Conservation (phyloP, 53 echinoderm and acorn worm genomes). For the Hippasteria phrygiana region DNA sequence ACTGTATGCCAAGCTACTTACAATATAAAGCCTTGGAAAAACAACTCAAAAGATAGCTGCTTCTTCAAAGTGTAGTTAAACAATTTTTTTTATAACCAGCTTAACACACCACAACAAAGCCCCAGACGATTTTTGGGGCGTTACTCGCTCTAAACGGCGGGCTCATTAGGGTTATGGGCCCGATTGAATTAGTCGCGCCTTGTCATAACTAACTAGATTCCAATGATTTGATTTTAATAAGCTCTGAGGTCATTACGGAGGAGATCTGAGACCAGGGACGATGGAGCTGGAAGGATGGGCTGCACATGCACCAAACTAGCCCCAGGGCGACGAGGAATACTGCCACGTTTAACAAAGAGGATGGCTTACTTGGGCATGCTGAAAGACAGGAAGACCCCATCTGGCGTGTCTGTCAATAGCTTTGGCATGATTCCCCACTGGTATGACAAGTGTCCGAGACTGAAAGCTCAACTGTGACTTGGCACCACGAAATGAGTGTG, state of each 20-base stretch:
- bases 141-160: slow-evolving; percentile 12
- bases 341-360: slow-evolving; percentile 22
- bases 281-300: too few relatives aligned
- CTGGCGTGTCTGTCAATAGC: slow-evolving; percentile 14
- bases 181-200: slow-evolving; percentile 44
- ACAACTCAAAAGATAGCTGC: not conserved
- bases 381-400: slow-evolving; percentile 10
- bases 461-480: not conserved
- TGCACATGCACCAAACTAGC: too few relatives aligned
- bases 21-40: too few relatives aligned
- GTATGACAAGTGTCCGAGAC: not conserved
- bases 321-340: not conserved
- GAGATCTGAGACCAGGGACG: not conserved
- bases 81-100: not conserved
- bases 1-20: too few relatives aligned
- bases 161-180: slow-evolving; percentile 7
- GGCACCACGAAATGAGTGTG: too few relatives aligned
- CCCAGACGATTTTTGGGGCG: not conserved
- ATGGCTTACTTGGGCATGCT: not conserved
- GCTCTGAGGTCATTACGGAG: slow-evolving; percentile 20
- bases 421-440: not conserved
- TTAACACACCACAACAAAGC: slow-evolving; percentile 17
- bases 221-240: slow-evolving; percentile 58
- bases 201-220: slow-evolving; percentile 59
- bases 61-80: not conserved